Conservation (phyloP, 2,113 vertebrate genomes). For the Rhynchomys soricoides region DNA sequence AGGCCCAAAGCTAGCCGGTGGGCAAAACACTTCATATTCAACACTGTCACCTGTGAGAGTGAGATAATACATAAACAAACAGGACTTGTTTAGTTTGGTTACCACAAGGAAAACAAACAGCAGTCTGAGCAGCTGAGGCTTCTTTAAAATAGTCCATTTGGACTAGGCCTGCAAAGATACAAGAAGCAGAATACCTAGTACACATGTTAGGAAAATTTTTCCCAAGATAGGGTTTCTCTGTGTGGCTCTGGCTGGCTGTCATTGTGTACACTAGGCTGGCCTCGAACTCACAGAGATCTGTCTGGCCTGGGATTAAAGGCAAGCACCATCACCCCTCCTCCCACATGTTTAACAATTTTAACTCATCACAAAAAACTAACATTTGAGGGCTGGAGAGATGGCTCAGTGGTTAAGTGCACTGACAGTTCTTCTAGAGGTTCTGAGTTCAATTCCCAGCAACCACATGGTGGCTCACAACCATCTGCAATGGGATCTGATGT, state of each 20-base stretch:
- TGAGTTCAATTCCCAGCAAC: no score
- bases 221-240: background rate
- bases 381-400: no score
- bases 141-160: background rate
- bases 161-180: background rate
- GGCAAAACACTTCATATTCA: background rate
- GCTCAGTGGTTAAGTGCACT: no score
- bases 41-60: slow-evolving; percentile 5
- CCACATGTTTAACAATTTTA: background rate
- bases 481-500: no score
- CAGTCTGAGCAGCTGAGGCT: slow-evolving; percentile 19
- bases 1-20: background rate
- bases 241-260: background rate
- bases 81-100: slow-evolving; percentile 38
- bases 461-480: no score
- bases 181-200: background rate
- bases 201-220: background rate
- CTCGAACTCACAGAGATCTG: background rate
- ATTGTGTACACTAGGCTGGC: background rate
- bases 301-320: background rate
- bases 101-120: background rate
- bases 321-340: background rate
- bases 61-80: background rate
- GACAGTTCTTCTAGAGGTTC: no score
- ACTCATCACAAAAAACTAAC: slow-evolving; percentile 49